phyloP scores from a whole-genome alignment of 2,797 vertebrate genomes.

The Luscinia megarhynchos region DNA sequence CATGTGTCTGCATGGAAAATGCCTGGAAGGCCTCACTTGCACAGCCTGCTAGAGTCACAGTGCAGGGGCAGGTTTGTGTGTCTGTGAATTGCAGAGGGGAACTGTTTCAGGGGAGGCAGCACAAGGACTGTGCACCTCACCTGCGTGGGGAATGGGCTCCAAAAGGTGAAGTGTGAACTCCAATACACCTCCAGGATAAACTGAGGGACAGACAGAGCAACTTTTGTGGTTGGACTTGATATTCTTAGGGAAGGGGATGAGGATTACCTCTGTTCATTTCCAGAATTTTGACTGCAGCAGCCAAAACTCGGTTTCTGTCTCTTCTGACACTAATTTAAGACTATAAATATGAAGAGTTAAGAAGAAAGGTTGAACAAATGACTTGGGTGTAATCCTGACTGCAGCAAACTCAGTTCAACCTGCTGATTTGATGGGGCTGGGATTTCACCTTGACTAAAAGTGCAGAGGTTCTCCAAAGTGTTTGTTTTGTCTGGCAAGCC shows the following conservation, averaged over 20 bases:
- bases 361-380: background rate
- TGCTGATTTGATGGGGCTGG: background rate
- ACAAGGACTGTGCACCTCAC: background rate
- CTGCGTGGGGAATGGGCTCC: background rate
- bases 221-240: background rate
- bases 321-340: background rate
- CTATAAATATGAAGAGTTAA: background rate
- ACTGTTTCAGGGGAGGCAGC: background rate
- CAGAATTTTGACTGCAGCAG: background rate
- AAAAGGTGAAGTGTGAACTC: background rate
- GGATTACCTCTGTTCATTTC: background rate
- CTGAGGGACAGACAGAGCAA: background rate
- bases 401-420: background rate
- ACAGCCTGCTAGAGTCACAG: background rate
- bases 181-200: background rate
- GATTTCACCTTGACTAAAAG: background rate
- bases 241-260: background rate
- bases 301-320: background rate
- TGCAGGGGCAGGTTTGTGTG: background rate
- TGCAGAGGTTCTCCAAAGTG: background rate
- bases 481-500: background rate
- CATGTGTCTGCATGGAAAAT: background rate
- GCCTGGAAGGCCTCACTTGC: background rate
- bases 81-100: accelerated
- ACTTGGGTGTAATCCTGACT: background rate